A percentile compares a stretch with the other conserved stretches of the same genome.
Evolutionary conservation across 2,113 vertebrate species (phyloP).

Genomic region (Athene noctua): DNA sequence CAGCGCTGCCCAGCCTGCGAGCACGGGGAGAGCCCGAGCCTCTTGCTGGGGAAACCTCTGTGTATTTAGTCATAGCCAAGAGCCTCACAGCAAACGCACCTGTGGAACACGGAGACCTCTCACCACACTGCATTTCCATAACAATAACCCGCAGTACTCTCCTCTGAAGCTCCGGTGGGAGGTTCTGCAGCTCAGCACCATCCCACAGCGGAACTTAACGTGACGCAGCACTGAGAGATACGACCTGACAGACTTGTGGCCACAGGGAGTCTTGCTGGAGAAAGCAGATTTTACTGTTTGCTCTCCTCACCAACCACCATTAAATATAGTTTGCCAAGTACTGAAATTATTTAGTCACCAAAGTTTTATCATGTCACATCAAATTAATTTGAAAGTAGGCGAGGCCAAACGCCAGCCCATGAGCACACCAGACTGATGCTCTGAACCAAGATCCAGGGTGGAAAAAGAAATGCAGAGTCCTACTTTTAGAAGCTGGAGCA

Average conservation of each 20-base stretch:
- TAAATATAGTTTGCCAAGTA: not conserved
- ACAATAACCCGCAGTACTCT: not conserved
- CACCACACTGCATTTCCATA: not conserved
- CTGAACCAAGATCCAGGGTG: not conserved
- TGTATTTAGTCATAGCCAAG: not conserved
- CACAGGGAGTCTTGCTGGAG: not conserved
- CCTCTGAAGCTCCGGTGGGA: not conserved
- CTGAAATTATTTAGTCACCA: not conserved
- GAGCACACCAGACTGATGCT: not conserved
- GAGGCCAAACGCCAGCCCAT: not conserved
- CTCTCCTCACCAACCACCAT: not conserved
- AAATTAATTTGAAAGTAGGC: not conserved
- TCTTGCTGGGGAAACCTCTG: not conserved
- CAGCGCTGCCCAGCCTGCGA: fast-evolving
- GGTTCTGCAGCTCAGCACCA: not conserved
- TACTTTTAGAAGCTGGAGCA: not conserved
- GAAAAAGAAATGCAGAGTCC: not conserved
- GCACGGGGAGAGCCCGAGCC: not conserved
- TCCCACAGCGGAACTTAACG: not conserved
- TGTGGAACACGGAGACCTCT: not conserved
- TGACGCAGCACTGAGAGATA: not conserved
- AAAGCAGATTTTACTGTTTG: not conserved
- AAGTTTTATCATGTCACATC: not conserved
- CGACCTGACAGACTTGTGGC: not conserved
- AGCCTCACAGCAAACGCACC: not conserved